Evolutionary conservation across 2,797 vertebrate species (phyloP).

Genomic region (Tenualosa thibaudeaui): DNA sequence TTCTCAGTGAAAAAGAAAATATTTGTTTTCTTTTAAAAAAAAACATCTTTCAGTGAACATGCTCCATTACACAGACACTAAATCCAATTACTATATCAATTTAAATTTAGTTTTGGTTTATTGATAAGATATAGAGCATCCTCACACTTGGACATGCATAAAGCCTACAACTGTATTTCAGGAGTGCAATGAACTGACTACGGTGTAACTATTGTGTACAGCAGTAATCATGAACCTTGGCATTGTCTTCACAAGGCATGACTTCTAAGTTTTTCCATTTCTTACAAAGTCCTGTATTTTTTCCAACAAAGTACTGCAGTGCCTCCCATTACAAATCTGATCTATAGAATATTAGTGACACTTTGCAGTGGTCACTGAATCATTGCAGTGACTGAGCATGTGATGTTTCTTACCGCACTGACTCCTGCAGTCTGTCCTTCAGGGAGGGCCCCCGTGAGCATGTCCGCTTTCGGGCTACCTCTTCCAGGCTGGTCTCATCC

Average conservation of each 20-base stretch:
- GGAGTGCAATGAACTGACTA: neutral
- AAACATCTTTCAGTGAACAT: no score
- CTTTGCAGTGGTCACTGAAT: neutral
- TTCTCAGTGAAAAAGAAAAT: neutral
- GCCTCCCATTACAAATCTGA: neutral
- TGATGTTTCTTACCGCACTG: slow-evolving; percentile 63
- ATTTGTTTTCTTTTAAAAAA: no score
- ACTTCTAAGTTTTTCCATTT: neutral
- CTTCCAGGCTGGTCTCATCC: slow-evolving; percentile 77
- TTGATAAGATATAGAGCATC: no score
- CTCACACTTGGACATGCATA: neutral
- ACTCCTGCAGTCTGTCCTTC: slow-evolving; percentile 56
- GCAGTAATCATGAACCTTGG: neutral
- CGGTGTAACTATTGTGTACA: neutral
- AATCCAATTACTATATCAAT: neutral
- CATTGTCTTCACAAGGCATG: neutral
- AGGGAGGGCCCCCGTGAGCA: slow-evolving; percentile 52
- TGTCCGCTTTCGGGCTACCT: slow-evolving; percentile 69
- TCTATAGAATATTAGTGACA: neutral
- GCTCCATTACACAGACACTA: neutral
- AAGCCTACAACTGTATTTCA: neutral
- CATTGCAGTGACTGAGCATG: neutral
- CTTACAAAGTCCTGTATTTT: neutral
- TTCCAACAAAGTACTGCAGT: neutral
- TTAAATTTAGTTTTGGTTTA: neutral